Conservation (phyloP, 1,140 invertebrate genomes). For the Diachasmimorpha longicaudata region DNA sequence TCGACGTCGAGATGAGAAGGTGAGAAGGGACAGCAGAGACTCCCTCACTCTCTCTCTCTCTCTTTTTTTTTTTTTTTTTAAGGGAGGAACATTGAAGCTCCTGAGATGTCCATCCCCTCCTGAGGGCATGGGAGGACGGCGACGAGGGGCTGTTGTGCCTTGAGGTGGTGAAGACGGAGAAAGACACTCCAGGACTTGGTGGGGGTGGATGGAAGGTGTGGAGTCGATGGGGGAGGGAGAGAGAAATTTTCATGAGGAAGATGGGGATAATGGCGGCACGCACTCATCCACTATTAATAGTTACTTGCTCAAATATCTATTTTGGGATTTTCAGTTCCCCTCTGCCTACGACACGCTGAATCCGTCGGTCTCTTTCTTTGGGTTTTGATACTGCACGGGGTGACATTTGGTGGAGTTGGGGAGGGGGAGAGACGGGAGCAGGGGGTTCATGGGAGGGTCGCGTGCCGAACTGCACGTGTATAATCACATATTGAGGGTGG, state of each 20-base stretch:
- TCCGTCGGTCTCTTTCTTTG: not conserved
- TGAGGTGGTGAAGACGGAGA: conserved; percentile 21
- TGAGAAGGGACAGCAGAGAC: not conserved
- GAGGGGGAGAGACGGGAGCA: not conserved
- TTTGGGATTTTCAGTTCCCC: conserved; percentile 27
- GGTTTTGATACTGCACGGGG: not conserved
- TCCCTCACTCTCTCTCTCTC: not conserved
- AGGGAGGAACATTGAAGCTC: not conserved
- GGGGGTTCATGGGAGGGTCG: not conserved
- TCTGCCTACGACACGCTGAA: not conserved
- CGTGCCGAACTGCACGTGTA: not conserved
- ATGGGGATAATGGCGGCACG: conserved; percentile 25
- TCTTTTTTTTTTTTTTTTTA: not conserved
- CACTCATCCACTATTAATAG: conserved; percentile 46
- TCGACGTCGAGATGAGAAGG: not conserved
- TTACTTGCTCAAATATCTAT: conserved; percentile 42
- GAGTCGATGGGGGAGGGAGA: not conserved
- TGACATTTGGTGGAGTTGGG: not conserved
- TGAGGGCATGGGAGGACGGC: not conserved
- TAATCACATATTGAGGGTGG: not conserved
- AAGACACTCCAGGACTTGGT: not conserved
- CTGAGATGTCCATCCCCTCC: not conserved
- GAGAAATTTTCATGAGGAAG: conserved; percentile 9
- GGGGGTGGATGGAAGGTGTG: not conserved
- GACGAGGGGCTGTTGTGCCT: not conserved